Evolutionary conservation across 2,888 invertebrate species (phyloP), one percentile per base, ranked within the genome.

Genomic region (Embidobia sp.): DNA sequence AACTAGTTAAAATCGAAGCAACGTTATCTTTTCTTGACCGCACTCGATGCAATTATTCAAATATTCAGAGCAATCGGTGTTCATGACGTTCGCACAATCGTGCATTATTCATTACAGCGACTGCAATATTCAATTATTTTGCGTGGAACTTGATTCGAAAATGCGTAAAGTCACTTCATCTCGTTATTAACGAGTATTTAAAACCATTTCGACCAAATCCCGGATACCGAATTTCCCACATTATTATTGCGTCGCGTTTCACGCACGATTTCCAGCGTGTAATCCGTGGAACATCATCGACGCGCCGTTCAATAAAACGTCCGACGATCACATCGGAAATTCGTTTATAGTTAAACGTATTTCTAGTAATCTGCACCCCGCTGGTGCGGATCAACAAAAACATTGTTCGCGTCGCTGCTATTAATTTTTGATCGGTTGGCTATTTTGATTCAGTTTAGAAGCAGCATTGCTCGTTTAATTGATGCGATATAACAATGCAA

Each of bases 171-270:
- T 59, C 57, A 40, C 19, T 40, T 42, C 37, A 19, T 15, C 59
- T 63, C 29, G 55, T 69, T 59, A 69, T 48, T 72, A 63, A 72
- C 63, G 53, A 72, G 46, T 46, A 29, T 61, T 59, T 63, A 63
- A 63, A 61, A 51, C 53, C 61, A 40, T 72, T 35, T 53, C 27
- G 10, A 6, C 6, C n/a, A 19, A 16, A 11, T n/a, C 35, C 35
- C 15, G 15, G 48, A 49, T 33, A 31, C 40, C 57, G 29, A 72
- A 44, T 72, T 61, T 48, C 57, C 40, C 51, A 53, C 70, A 48
- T 70, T 35, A 63, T 72, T 63, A 72, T 55, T 72, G 53, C 53
- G 70, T 63, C 61, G 31, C 55, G 40, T 72, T 72, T 72, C 59
- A 72, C 44, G 59, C 61, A 35, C 72, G 72, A 72, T 72, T 72